These are phyloP conservation scores for Dryocosmus kuriphilus DNA, from an alignment of 2,888 invertebrate species.

Conservation along the genomic window DNA sequence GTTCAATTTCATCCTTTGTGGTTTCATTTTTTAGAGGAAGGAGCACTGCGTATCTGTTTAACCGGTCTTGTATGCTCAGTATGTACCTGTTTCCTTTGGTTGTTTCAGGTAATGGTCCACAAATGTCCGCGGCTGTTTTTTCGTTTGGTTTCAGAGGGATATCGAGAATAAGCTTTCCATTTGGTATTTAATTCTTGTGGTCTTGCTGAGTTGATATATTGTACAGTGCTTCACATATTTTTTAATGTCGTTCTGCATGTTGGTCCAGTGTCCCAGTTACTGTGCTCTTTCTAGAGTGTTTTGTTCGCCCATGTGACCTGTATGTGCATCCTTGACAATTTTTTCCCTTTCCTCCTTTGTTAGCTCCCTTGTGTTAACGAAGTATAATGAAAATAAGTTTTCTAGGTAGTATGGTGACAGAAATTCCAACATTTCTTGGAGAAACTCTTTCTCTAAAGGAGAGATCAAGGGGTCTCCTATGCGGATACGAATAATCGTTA, in stretches of 20 bases:
- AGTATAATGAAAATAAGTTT: not conserved
- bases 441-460: not conserved
- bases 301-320: not conserved
- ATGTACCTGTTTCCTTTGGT: not conserved
- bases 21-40: not conserved
- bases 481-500: not conserved
- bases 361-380: not conserved
- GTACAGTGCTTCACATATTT: not conserved
- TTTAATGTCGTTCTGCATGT: not conserved
- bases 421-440: not conserved
- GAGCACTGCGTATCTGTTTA: not conserved
- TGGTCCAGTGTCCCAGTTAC: not conserved
- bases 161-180: not conserved
- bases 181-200: not conserved
- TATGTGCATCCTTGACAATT: not conserved
- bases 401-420: not conserved
- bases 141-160: not conserved
- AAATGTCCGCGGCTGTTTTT: not conserved
- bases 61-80: not conserved
- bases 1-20: no score
- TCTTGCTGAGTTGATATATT: not conserved
- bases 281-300: not conserved
- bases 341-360: not conserved
- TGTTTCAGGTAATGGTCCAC: not conserved
- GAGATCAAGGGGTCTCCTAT: not conserved